Base-by-base conservation (phyloP, 92 coral and sea anemone genomes). In the Muricea muricata region DNA sequence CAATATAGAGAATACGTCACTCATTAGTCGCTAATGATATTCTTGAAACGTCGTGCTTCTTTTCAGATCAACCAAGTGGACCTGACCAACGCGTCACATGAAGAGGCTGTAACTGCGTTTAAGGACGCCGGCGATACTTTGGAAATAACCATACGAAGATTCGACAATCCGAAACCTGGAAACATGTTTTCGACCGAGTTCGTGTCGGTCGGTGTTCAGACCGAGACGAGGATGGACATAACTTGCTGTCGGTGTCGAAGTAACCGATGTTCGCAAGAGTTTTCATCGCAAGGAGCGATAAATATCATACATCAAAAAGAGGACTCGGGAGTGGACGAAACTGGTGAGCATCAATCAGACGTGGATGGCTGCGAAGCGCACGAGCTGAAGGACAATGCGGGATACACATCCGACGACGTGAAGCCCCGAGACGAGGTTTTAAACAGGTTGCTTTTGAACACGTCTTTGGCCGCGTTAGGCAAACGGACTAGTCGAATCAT, bases 61-160 rank as follows among this genome's bases (percentile, higher is more conserved):
- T n/a, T n/a, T n/a, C 81, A 96, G 99, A 97, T 96, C 9, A 93
- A 96, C 75, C 89, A 90, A 35, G 87, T 91, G 65, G 92, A 96
- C 74, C 79, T 96, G 17, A 82, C 92, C 29, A 95, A 96, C 37
- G 99, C 98, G 17, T 85, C 96, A 40, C 99, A 96, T 85, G 87
- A 89, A 40, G 88, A 90, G 86, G 99, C 99, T 4, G 99, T 96
- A 45, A 92, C 83, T 67, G 93, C 95, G 29, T 92, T 96, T 84
- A 96, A 96, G 65, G 93, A 82, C 29, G 97, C 99, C 15, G 88
- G 91, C 12, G 93, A 93, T 68, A 93, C 96, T 17, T 74, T 96
- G 54, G 71, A 81, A 45, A 90, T 96, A 54, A 30, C 82, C 42
- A 93, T 96, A 15, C 91, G 84, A 78, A 86, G 99, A 56, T 86